A percentile compares a stretch with the other conserved stretches of the same genome.
phyloP scores from a whole-genome alignment of 2,797 vertebrate genomes.

The Tenualosa thibaudeaui region DNA sequence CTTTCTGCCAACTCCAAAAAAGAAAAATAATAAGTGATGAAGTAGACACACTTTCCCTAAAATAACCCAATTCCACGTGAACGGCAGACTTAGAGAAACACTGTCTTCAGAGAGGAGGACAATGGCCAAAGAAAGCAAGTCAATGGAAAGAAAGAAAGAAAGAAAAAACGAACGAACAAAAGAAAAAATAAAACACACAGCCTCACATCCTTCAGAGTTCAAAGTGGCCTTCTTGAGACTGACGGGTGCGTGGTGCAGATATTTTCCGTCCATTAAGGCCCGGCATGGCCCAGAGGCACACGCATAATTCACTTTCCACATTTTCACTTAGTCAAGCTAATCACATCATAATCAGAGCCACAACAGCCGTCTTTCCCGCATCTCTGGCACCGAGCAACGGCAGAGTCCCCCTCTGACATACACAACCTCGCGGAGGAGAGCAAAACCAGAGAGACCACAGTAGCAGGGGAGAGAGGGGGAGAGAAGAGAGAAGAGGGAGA shows the following conservation, averaged over 20 bases:
- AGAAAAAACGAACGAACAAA: not conserved
- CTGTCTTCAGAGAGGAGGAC: conserved; percentile 48
- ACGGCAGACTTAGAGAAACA: conserved; percentile 42
- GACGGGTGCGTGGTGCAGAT: conserved; percentile 57
- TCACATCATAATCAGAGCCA: conserved; percentile 62
- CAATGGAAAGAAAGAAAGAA: conserved; percentile 18
- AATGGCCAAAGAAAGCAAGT: conserved; percentile 22
- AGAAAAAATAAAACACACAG: not conserved
- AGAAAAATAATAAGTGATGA: conserved; percentile 31
- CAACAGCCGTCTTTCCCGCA: conserved; percentile 49
- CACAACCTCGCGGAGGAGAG: not conserved
- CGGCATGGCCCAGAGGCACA: conserved; percentile 44
- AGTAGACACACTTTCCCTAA: conserved; percentile 39
- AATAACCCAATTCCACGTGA: conserved; percentile 41
- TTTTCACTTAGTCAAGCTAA: conserved; percentile 72
- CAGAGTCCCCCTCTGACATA: not conserved
- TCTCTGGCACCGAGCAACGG: conserved; percentile 41
- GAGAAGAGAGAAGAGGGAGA: not conserved
- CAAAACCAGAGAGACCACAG: conserved; percentile 23
- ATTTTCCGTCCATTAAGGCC: conserved; percentile 72
- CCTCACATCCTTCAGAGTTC: conserved; percentile 47
- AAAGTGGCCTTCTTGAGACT: conserved; percentile 32
- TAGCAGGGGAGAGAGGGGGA: conserved; percentile 23
- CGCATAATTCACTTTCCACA: conserved; percentile 68
- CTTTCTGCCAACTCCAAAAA: conserved; percentile 6